Percentiles rank a stretch among this genome's conserved stretches.
phyloP scores from a whole-genome alignment of 2,113 vertebrate species.

The Promerops cafer region DNA sequence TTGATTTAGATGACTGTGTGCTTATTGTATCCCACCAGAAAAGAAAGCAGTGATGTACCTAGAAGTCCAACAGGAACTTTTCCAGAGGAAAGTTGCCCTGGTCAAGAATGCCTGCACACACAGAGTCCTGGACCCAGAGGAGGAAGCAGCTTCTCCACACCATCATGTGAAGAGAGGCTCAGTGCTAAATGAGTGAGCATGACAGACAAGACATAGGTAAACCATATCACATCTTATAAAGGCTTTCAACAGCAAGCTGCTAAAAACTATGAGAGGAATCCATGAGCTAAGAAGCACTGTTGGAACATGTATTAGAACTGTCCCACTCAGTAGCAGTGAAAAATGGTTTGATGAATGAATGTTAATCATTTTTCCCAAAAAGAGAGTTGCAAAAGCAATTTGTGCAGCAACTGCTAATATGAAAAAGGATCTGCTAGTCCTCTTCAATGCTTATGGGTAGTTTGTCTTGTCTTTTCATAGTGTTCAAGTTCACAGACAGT shows the following conservation, averaged over 20 bases:
- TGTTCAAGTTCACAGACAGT: neutral
- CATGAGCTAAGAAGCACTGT: neutral
- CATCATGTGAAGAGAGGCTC: neutral
- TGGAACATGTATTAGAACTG: neutral
- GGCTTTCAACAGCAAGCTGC: neutral
- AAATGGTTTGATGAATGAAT: neutral
- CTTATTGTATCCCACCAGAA: neutral
- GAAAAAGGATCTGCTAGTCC: neutral
- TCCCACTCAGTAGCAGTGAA: neutral
- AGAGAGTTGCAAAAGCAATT: neutral
- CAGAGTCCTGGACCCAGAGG: neutral
- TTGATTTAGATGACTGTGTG: neutral
- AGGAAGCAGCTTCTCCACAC: neutral
- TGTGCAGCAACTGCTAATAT: neutral
- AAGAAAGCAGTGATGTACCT: neutral
- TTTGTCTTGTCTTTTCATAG: neutral
- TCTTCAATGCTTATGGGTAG: neutral
- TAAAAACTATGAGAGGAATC: neutral
- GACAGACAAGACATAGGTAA: neutral
- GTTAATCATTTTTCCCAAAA: neutral
- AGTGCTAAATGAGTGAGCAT: neutral
- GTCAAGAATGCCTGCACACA: too few species aligned
- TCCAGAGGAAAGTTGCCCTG: neutral
- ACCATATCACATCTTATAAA: neutral
- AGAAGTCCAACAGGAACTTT: neutral